Conservation (phyloP, 2,797 vertebrate species). For the Lepilemur ruficaudatus region DNA sequence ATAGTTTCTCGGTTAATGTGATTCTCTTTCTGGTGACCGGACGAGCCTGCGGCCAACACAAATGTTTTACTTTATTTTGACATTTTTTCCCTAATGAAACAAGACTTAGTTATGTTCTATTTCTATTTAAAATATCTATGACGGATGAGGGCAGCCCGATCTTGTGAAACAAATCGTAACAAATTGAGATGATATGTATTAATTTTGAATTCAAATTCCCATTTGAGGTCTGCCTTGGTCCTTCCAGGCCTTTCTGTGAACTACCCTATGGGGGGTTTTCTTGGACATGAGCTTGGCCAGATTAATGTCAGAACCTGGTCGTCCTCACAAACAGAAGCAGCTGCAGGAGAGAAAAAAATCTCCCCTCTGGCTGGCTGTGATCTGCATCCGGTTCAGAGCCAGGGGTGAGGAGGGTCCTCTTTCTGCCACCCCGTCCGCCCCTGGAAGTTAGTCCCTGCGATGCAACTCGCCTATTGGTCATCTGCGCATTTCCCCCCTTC, state of each 20-base stretch:
- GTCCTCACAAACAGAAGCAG: background rate
- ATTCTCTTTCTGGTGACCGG: background rate
- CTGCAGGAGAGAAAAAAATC: background rate
- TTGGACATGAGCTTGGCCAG: background rate
- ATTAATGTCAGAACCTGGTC: background rate
- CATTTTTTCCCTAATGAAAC: background rate
- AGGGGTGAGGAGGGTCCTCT: background rate
- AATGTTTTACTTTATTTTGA: conserved; percentile 13
- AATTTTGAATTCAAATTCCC: background rate
- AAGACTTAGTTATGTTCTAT: background rate
- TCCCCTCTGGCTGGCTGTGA: background rate
- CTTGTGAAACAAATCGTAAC: background rate
- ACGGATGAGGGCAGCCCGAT: background rate
- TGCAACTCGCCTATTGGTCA: rapidly evolving
- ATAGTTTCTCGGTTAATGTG: background rate
- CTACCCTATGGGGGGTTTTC: background rate
- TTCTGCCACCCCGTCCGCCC: background rate
- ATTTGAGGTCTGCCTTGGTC: background rate
- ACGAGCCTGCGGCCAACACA: background rate
- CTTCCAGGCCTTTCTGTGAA: background rate
- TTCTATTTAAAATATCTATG: background rate
- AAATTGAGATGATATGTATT: background rate
- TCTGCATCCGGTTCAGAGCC: background rate
- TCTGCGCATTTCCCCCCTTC: background rate
- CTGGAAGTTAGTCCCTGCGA: background rate